Evolutionary conservation across 2,113 vertebrate genomes (phyloP).

Genomic region (Gadus macrocephalus): DNA sequence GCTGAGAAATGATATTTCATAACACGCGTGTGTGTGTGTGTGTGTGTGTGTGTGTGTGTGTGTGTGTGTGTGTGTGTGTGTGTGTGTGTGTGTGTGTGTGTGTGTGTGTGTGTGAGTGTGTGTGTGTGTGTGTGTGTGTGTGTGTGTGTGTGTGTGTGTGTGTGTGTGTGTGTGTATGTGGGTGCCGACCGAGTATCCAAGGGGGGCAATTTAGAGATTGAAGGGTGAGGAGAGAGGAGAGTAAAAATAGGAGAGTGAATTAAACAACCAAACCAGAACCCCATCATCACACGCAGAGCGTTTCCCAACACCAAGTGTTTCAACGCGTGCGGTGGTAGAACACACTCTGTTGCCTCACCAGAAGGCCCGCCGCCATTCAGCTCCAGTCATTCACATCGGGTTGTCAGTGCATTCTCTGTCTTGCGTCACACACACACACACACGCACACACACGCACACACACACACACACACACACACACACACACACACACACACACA

Average conservation of each 20-base stretch:
- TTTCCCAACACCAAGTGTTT: background rate
- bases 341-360: background rate
- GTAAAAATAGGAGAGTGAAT: background rate
- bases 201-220: slow-evolving; percentile 1
- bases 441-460: background rate
- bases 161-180: too few species aligned
- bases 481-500: background rate
- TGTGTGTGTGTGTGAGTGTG: background rate
- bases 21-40: background rate
- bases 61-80: too few species aligned
- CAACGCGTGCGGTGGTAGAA: background rate
- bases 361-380: too few species aligned
- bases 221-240: background rate
- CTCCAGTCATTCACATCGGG: too few species aligned
- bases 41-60: too few species aligned
- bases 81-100: too few species aligned
- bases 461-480: background rate
- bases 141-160: too few species aligned
- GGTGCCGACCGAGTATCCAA: background rate
- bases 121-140: too few species aligned
- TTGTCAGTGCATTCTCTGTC: background rate
- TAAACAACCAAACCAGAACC: background rate
- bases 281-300: background rate
- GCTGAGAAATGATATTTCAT: background rate
- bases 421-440: background rate